Base-by-base conservation (phyloP, 2,113 vertebrate genomes). In the Microcebus griseorufus region DNA sequence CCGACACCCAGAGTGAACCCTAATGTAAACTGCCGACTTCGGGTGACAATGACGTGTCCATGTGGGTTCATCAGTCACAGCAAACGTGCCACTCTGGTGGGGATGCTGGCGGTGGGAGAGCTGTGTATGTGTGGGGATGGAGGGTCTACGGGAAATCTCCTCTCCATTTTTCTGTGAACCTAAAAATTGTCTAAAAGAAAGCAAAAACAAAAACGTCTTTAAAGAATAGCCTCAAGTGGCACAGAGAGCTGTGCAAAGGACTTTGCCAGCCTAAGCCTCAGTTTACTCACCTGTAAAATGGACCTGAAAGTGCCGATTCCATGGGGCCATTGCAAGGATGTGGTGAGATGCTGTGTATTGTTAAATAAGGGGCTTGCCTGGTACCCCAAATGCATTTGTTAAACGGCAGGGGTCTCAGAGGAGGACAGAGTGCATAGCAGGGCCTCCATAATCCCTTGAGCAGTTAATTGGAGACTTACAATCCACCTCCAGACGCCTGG, bases 241-340 rank as follows among this genome's bases (percentile, higher is more conserved):
- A 27, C 25, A 84, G 75, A 87, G 58, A 37, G 14, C n/a, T 6
- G 32, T 14, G 48, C 27, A 78, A 82, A 20, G n/a, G 18, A 45
- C 11, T 53, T 11, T 39, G 53, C 39, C 81, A 62, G 62, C 27
- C 25, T 6, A 45, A 78, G 70, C 42, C 60, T 96, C 85, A 48
- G 86, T 64, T 75, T 94, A 20, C 65, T 86, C 23, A 18, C 29
- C 42, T 91, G 6, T 78, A 55, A 88, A 90, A 32, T 45, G 23
- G 16, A 13, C 34, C 39, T 60, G 18, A 48, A 11, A 42, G 12
- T 18, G 3, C 45, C 20, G 13, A 18, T 10, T 73, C 65, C 72
- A 53, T 2, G 29, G 22, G 18, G 37, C 22, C 76, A 20, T 3
- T 48, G n/a, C 29, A 51, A 87, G 34, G 82, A 53, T 64, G 79